Percentiles rank a stretch among this genome's conserved stretches.
Conservation (phyloP, 2,888 invertebrate genomes). For the Drosophila parthenogenetica region DNA sequence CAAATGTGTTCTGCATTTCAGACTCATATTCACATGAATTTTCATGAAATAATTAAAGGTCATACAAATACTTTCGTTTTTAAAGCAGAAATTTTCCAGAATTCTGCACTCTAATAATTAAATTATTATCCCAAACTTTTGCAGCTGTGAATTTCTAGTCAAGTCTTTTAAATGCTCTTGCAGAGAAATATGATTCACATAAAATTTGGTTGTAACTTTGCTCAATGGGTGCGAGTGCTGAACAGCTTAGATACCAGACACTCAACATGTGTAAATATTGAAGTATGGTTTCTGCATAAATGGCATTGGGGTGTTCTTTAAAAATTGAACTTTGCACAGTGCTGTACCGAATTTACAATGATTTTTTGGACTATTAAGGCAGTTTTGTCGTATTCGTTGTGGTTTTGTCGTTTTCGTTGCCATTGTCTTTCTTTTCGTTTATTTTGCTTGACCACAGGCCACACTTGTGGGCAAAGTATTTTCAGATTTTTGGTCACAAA, state of each 20-base stretch:
- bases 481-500: constrained; percentile 58
- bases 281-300: neutral
- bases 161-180: neutral
- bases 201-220: neutral
- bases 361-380: constrained; percentile 34
- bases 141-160: neutral
- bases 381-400: constrained; percentile 29
- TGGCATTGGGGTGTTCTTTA: constrained; percentile 3
- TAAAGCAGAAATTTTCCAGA: neutral
- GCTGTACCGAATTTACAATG: constrained; percentile 21
- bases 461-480: constrained; percentile 49
- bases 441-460: constrained; percentile 63
- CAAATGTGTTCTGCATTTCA: neutral
- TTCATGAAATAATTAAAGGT: neutral
- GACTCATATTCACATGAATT: neutral
- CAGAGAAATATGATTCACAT: neutral
- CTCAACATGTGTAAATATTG: neutral
- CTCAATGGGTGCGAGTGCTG: neutral
- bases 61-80: neutral
- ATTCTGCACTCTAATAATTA: neutral
- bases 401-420: constrained; percentile 14
- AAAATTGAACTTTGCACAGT: constrained; percentile 37
- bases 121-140: neutral
- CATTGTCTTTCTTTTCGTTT: constrained; percentile 25
- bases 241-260: neutral